Conservation (phyloP, 2,113 vertebrate genomes). For the Pteruthius melanotis region DNA sequence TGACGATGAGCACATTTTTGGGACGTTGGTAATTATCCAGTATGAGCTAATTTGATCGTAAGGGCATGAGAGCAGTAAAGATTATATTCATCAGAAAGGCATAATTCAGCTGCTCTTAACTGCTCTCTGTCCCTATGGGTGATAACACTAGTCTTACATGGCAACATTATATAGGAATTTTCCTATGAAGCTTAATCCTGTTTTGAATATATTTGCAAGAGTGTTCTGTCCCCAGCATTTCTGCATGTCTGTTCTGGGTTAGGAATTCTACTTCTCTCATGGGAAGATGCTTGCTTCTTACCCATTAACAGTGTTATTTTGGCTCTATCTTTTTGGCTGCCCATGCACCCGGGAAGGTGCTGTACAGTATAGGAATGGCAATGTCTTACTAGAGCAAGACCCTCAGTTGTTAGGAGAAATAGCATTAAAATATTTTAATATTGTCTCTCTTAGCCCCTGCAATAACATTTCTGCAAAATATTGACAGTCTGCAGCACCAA, state of each 20-base stretch:
- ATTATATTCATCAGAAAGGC: neutral
- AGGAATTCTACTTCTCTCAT: neutral
- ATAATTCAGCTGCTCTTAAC: neutral
- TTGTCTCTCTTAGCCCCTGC: neutral
- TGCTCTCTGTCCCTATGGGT: neutral
- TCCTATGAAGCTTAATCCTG: neutral
- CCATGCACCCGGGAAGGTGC: neutral
- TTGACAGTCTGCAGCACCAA: neutral
- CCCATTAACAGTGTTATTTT: neutral
- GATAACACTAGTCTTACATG: neutral
- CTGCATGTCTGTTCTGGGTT: neutral
- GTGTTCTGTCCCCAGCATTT: neutral
- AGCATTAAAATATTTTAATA: neutral
- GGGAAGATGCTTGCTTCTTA: neutral
- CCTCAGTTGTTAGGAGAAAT: neutral
- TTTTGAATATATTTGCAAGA: neutral
- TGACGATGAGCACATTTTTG: neutral
- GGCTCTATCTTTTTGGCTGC: neutral
- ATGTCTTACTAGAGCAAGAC: neutral
- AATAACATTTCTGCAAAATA: constrained; percentile 6
- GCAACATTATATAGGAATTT: neutral
- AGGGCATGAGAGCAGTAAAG: neutral
- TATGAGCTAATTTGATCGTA: neutral
- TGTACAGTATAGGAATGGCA: neutral
- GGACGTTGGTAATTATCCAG: neutral